Base-by-base conservation (phyloP, 2,888 invertebrate genomes). In the Panzeria rudis region DNA sequence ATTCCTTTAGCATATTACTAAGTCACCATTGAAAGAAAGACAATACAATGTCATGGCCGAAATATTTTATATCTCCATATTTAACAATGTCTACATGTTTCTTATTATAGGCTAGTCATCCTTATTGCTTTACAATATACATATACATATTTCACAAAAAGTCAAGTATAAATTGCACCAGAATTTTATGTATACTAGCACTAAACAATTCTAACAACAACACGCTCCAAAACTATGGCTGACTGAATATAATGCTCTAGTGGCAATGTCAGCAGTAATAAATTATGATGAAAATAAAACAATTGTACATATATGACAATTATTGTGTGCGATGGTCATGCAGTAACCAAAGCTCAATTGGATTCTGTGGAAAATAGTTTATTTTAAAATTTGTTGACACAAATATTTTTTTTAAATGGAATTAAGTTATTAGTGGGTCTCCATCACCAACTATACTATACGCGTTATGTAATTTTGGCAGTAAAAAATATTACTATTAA, bases 261-360 rank as follows among this genome's bases (percentile, higher is more conserved):
- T 50, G 73, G 62, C 62, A 62, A 50, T 73, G 44, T 38, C 62
- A 73, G 52, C 61, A 62, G 38, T 38, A 62, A 73, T 62, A 73
- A 35, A 50, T 62, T 52, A 52, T n/a, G 38, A 50, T 62, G 38
- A 62, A 35, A 50, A 61, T 62, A 62, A 23, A 73, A 62, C 50
- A 73, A 61, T 72, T 72, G 29, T 5, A n/a, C n/a, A n/a, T n/a
- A 72, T 44, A 47, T 47, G 59, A 47, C 17, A 72, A 72, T 17
- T 47, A 56, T 59, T 59, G 32, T 59, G 6, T 15, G 20, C 41
- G 5, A 8, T 41, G 54, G 20, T 20, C 13, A 41, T 11, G 32
- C 54, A 35, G 32, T 44, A 64, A 32, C 6, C 41, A 41, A 64
- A 44, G 17, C 6, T 54, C 15, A 23, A 50, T 20, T 13, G 25